These are phyloP conservation scores for Empidonax traillii DNA, from an alignment of 2,113 vertebrate species.

Conservation along the genomic window DNA sequence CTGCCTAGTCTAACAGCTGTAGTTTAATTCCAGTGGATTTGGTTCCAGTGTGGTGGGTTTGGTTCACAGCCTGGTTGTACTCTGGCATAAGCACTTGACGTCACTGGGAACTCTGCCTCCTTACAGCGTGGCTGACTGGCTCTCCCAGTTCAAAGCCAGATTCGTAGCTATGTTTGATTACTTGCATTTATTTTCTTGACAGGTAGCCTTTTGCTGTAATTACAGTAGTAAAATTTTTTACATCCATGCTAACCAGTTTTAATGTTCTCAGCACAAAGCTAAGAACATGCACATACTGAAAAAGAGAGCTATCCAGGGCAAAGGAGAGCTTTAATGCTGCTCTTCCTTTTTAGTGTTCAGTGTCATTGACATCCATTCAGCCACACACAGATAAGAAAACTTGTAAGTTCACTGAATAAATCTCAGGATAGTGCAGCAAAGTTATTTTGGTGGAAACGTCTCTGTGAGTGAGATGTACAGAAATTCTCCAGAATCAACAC, in stretches of 20 bases:
- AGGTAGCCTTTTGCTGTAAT: slow-evolving; percentile 50
- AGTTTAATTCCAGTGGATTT: background rate
- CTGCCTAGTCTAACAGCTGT: background rate
- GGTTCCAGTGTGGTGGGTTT: background rate
- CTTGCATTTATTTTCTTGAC: slow-evolving; percentile 45
- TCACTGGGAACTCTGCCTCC: slow-evolving; percentile 22
- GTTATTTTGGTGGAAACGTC: slow-evolving; percentile 12
- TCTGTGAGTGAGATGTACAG: background rate
- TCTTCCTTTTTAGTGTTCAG: background rate
- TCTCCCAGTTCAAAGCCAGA: background rate
- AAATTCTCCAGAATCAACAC: background rate
- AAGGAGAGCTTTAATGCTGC: background rate
- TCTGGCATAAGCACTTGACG: background rate
- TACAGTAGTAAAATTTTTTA: slow-evolving; percentile 30
- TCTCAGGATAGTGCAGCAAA: background rate
- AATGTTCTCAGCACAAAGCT: background rate
- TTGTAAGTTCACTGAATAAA: background rate
- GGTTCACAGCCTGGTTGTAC: background rate
- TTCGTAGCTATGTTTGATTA: background rate
- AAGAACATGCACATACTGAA: background rate
- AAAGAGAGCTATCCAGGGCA: background rate
- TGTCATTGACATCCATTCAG: background rate
- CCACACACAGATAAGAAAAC: background rate
- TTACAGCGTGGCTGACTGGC: background rate
- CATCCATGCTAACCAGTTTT: slow-evolving; percentile 2